These are phyloP conservation scores for Anastrepha ludens DNA, from an alignment of 1,140 invertebrate species.

Conservation along the genomic window DNA sequence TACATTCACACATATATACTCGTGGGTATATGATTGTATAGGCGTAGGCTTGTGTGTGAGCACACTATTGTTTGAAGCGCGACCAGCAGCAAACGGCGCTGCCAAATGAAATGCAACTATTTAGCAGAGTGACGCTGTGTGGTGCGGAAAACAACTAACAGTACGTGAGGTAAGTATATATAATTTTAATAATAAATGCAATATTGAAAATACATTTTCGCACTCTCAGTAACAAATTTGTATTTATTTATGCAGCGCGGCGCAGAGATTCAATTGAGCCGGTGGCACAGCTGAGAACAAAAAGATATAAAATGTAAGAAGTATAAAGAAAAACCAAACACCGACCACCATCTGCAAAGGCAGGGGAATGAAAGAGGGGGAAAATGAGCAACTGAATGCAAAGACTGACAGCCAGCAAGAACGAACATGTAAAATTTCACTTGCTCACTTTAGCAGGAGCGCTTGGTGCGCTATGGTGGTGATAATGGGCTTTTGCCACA, in stretches of 20 bases:
- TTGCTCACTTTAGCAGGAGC: background rate
- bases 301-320: background rate
- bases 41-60: background rate
- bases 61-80: background rate
- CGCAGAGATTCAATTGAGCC: background rate
- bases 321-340: background rate
- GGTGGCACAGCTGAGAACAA: background rate
- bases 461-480: background rate
- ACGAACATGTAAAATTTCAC: conserved; percentile 13
- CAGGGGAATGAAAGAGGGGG: too few species aligned
- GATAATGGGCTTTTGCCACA: background rate
- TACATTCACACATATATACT: background rate
- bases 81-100: background rate
- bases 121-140: background rate
- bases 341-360: too few species aligned
- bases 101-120: background rate
- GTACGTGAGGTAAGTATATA: background rate
- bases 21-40: background rate
- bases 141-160: background rate
- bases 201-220: conserved; percentile 50
- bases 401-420: background rate
- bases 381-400: background rate
- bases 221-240: conserved; percentile 27
- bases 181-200: conserved; percentile 36
- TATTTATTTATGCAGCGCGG: background rate